A percentile compares a stretch with the other conserved stretches of the same genome.
phyloP scores from a whole-genome alignment of 2,113 vertebrate species.

The Microcebus jonahi region DNA sequence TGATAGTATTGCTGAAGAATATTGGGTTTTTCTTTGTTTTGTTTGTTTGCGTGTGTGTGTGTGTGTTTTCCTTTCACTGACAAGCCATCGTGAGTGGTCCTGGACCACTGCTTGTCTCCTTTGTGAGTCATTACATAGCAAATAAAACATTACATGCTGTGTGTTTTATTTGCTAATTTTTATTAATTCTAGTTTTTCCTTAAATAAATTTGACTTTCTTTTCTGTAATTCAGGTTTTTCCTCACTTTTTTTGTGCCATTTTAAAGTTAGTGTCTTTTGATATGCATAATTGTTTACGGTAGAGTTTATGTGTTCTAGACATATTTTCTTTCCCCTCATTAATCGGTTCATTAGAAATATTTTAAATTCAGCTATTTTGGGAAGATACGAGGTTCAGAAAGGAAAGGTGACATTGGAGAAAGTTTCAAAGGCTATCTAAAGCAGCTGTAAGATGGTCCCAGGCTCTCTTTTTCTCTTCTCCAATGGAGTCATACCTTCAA shows the following conservation, averaged over 20 bases:
- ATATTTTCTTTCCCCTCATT: conserved; percentile 79
- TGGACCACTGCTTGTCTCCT: conserved; percentile 72
- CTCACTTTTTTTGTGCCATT: conserved; percentile 85
- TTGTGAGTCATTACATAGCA: conserved; percentile 55
- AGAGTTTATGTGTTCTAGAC: conserved; percentile 80
- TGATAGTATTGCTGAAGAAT: conserved; percentile 91
- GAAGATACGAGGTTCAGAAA: conserved; percentile 75
- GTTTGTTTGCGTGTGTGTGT: background rate
- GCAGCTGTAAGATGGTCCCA: conserved; percentile 58
- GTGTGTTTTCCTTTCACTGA: conserved; percentile 81
- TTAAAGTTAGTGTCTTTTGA: conserved; percentile 85
- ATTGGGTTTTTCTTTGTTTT: conserved; percentile 73
- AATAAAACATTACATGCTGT: conserved; percentile 71
- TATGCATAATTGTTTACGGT: conserved; percentile 84
- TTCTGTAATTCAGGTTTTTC: conserved; percentile 92
- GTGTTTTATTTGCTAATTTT: conserved; percentile 91
- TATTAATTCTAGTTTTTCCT: conserved; percentile 98
- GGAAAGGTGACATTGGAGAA: conserved; percentile 70
- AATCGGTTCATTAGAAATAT: conserved; percentile 83
- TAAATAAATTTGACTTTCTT: conserved; percentile 99
- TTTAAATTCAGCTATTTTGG: conserved; percentile 83
- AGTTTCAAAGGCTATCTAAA: conserved; percentile 75
- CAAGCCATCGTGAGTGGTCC: conserved; percentile 86
- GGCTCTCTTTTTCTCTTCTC: conserved; percentile 32
- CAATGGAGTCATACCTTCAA: conserved; percentile 69